These are phyloP conservation scores for Enteromius anoplus DNA, from an alignment of 2,797 vertebrate species.

Conservation along the genomic window DNA sequence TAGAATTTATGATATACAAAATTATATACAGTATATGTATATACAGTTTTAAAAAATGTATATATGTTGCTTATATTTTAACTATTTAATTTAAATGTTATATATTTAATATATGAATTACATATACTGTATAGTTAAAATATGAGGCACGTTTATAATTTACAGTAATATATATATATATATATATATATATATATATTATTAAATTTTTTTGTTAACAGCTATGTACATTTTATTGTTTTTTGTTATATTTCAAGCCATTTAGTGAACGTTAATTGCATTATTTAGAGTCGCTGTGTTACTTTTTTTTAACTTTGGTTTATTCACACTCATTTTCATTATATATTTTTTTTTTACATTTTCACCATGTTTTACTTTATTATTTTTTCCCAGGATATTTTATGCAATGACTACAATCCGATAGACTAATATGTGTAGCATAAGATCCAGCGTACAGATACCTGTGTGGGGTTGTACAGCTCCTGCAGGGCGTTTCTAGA, in stretches of 20 bases:
- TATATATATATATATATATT: neutral
- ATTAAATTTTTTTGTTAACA: neutral
- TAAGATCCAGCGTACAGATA: slow-evolving; percentile 62
- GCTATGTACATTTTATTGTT: neutral
- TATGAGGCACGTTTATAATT: neutral
- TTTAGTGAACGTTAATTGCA: neutral
- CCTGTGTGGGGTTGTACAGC: slow-evolving; percentile 94
- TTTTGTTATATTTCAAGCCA: neutral
- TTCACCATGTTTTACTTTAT: neutral
- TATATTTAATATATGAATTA: no score
- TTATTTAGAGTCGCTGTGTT: neutral
- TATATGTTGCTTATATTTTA: no score
- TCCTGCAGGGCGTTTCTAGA: slow-evolving; percentile 93
- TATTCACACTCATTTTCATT: neutral
- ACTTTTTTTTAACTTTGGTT: neutral
- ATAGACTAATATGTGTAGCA: neutral
- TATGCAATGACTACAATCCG: neutral
- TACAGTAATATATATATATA: neutral
- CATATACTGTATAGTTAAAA: neutral
- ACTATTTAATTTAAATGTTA: no score
- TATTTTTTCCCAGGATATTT: neutral
- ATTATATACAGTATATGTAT: no score
- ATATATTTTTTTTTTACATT: neutral
- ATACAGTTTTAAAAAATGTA: no score
- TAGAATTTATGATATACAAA: no score